Evolutionary conservation across 2,888 invertebrate genomes (phyloP).

Genomic region (Ophonus ardosiacus): DNA sequence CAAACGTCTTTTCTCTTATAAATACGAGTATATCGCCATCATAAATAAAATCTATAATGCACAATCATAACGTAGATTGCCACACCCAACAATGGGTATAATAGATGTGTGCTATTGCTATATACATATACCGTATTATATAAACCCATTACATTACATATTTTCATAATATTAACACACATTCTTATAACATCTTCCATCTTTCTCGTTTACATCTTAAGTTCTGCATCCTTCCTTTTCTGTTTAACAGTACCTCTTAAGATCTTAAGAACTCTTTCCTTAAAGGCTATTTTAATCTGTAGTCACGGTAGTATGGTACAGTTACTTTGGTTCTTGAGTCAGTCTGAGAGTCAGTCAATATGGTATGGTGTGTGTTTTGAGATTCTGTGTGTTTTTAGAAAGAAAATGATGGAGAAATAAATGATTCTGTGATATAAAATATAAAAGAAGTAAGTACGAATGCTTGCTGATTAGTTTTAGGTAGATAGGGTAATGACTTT

Average conservation of each 20-base stretch:
- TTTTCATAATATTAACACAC: not conserved
- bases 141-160: not conserved
- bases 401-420: conserved; percentile 30
- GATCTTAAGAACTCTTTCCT: not conserved
- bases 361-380: not conserved
- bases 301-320: conserved; percentile 13
- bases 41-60: no score
- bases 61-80: no score
- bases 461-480: not conserved
- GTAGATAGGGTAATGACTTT: not conserved
- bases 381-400: not conserved
- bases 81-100: not conserved
- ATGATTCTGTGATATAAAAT: conserved; percentile 35
- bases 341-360: not conserved
- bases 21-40: no score
- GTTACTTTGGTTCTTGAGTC: conserved; percentile 40
- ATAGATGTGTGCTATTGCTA: not conserved
- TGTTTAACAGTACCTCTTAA: conserved; percentile 46
- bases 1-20: no score
- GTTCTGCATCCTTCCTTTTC: conserved; percentile 2
- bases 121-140: not conserved
- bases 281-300: not conserved
- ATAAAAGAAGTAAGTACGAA: not conserved
- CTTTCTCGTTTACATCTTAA: not conserved
- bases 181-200: conserved; percentile 13